A percentile compares a stretch with the other conserved stretches of the same genome.
Conservation (phyloP, 2,888 invertebrate species). For the Drosophila limbata region DNA sequence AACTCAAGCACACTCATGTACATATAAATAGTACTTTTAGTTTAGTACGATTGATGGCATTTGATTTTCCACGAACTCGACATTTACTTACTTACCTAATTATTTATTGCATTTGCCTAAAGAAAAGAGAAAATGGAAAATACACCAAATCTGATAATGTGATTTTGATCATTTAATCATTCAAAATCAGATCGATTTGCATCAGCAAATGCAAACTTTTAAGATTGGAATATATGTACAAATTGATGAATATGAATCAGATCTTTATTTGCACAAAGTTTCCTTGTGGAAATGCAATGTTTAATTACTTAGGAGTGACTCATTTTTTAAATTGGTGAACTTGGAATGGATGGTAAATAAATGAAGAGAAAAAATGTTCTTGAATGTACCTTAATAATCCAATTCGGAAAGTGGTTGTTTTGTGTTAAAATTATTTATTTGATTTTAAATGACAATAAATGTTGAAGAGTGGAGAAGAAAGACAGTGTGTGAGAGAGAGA, state of each 20-base stretch:
- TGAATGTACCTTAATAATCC: neutral
- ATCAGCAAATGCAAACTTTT: too few species aligned
- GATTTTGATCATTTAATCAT: slow-evolving; percentile 2
- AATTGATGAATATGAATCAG: neutral
- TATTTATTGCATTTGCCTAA: slow-evolving; percentile 11
- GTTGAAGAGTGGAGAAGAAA: neutral
- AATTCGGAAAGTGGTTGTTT: too few species aligned
- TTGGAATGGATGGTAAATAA: neutral
- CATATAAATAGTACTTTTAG: neutral
- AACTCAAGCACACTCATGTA: neutral
- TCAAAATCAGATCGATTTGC: neutral
- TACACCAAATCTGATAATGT: neutral
- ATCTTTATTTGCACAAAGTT: neutral
- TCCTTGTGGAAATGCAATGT: neutral
- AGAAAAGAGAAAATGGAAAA: neutral
- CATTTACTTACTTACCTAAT: slow-evolving; percentile 12
- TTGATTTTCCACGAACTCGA: slow-evolving; percentile 7
- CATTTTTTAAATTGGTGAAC: neutral
- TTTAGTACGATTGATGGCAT: neutral
- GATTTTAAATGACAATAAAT: neutral
- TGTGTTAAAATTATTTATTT: too few species aligned
- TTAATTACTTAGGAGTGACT: neutral
- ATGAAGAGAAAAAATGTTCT: neutral
- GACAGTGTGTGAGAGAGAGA: neutral
- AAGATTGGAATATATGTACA: too few species aligned